These are phyloP conservation scores for Vespertilio murinus DNA, from an alignment of 2,797 vertebrate genomes.

Conservation along the genomic window DNA sequence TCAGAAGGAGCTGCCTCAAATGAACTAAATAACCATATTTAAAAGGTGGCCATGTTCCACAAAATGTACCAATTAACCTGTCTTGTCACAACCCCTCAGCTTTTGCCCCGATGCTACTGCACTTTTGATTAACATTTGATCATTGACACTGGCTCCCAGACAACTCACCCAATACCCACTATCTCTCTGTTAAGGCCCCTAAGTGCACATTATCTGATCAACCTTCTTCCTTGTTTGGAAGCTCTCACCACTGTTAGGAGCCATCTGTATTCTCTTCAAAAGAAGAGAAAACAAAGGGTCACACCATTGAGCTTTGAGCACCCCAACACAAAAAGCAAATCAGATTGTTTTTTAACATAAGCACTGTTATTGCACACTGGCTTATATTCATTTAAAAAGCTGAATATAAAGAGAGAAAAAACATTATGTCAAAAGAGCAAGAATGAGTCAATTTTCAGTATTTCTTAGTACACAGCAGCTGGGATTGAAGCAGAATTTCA, in stretches of 20 bases:
- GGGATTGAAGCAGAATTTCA: conserved; percentile 12
- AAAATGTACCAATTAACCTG: background rate
- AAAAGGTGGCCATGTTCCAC: background rate
- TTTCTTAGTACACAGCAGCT: conserved; percentile 14
- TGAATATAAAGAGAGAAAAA: background rate
- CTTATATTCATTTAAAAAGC: background rate
- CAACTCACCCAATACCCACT: background rate
- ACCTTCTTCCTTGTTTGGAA: background rate
- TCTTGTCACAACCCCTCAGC: background rate
- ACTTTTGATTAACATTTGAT: background rate
- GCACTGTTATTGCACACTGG: background rate
- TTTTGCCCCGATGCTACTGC: background rate
- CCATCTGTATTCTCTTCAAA: background rate
- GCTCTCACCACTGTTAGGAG: background rate
- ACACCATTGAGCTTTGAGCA: background rate
- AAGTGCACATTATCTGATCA: background rate
- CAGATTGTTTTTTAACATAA: background rate
- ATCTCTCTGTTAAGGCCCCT: background rate
- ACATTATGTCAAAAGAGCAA: background rate
- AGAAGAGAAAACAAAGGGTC: background rate
- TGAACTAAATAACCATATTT: background rate
- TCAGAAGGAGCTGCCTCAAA: background rate
- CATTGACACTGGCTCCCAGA: background rate
- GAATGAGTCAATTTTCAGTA: background rate
- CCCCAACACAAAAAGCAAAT: background rate